A percentile compares a stretch with the other conserved stretches of the same genome.
phyloP scores from a whole-genome alignment of 2,113 vertebrate genomes.

The Ciconia maguari region DNA sequence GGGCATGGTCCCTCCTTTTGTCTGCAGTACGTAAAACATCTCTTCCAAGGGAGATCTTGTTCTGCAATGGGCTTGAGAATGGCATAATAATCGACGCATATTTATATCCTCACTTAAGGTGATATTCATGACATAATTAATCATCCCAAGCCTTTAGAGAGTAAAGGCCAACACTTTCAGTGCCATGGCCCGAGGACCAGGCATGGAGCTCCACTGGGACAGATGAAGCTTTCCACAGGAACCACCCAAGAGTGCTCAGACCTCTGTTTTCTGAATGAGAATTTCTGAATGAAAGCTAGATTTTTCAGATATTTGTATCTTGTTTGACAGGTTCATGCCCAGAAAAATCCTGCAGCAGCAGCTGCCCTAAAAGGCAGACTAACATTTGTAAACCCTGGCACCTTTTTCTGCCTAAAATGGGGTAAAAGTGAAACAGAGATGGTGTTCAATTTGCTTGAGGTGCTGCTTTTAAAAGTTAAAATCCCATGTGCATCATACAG shows the following conservation, averaged over 20 bases:
- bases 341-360: neutral
- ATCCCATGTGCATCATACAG: neutral
- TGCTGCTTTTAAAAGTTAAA: neutral
- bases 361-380: neutral
- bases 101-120: neutral
- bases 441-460: neutral
- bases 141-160: neutral
- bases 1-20: neutral
- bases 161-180: neutral
- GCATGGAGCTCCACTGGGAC: neutral
- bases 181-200: neutral
- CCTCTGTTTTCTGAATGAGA: neutral
- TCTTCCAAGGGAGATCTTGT: neutral
- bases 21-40: neutral
- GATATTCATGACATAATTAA: neutral
- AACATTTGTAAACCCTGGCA: neutral
- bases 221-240: neutral
- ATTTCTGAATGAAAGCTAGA: neutral
- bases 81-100: neutral
- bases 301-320: neutral
- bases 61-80: neutral
- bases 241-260: neutral
- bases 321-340: neutral
- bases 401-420: neutral
- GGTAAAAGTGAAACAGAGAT: neutral